A percentile compares a stretch with the other conserved stretches of the same genome.
These are phyloP conservation scores for Cacatua alba DNA, from an alignment of 2,113 vertebrate species.

Conservation along the genomic window DNA sequence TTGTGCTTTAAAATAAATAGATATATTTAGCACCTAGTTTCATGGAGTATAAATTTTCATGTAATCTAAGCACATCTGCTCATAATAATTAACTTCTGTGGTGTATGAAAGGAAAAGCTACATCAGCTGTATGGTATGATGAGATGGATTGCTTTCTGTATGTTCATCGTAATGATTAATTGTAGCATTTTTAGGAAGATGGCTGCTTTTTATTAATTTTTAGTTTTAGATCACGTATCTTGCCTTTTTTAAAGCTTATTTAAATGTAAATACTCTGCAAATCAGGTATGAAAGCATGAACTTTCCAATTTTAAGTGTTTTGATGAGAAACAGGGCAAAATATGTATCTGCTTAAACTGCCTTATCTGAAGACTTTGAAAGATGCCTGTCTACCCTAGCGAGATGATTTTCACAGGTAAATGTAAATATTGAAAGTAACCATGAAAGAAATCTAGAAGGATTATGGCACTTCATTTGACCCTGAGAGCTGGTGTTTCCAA, in stretches of 20 bases:
- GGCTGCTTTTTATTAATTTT: slow-evolving; percentile 68
- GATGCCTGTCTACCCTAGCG: slow-evolving; percentile 8
- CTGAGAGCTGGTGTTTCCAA: background rate
- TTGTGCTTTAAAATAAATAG: slow-evolving; percentile 35
- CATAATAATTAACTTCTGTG: slow-evolving; percentile 75
- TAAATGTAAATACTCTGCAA: slow-evolving; percentile 57
- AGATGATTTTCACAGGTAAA: slow-evolving; percentile 56
- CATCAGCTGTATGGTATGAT: slow-evolving; percentile 60
- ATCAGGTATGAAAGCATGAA: slow-evolving; percentile 30
- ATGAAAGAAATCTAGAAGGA: slow-evolving; percentile 47
- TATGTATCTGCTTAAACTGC: background rate
- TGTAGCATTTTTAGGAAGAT: slow-evolving; percentile 60
- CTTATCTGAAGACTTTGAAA: slow-evolving; percentile 36
- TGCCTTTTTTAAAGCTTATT: slow-evolving; percentile 11
- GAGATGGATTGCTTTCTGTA: slow-evolving; percentile 66
- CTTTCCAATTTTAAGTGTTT: slow-evolving; percentile 28
- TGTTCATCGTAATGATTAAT: slow-evolving; percentile 76
- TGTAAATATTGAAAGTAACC: slow-evolving; percentile 42
- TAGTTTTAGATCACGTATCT: slow-evolving; percentile 31
- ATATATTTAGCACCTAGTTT: slow-evolving; percentile 49
- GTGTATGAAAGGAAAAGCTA: slow-evolving; percentile 65
- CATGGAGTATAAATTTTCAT: slow-evolving; percentile 67
- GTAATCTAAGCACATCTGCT: slow-evolving; percentile 77
- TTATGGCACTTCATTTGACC: slow-evolving; percentile 65
- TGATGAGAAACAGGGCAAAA: slow-evolving; percentile 27